phyloP scores from a whole-genome alignment of 2,888 invertebrate genomes.

The Diabrotica balteata region DNA sequence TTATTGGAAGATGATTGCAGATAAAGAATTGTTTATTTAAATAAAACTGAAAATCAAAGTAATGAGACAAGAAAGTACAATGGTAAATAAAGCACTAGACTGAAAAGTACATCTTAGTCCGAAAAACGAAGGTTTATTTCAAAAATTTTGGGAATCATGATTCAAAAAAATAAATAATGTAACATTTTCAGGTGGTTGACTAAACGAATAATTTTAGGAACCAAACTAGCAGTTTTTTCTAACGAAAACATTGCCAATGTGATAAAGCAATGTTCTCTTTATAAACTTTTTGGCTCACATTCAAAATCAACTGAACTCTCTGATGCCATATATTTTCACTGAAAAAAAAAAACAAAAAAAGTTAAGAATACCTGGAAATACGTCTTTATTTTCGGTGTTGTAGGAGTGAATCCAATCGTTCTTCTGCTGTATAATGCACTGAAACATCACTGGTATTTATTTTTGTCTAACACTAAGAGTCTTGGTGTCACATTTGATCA shows the following conservation, averaged over 20 bases:
- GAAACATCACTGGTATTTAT: slow-evolving; percentile 68
- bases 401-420: slow-evolving; percentile 77
- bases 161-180: too few relatives aligned
- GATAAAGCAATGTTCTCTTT: background rate
- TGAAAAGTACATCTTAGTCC: too few relatives aligned
- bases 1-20: too few relatives aligned
- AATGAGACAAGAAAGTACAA: too few relatives aligned
- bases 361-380: slow-evolving; percentile 70
- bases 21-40: too few relatives aligned
- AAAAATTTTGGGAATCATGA: too few relatives aligned
- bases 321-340: slow-evolving; percentile 1
- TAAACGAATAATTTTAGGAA: too few relatives aligned
- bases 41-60: too few relatives aligned
- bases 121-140: too few relatives aligned
- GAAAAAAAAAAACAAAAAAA: slow-evolving; percentile 7
- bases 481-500: slow-evolving; percentile 19
- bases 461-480: slow-evolving; percentile 17
- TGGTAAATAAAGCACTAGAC: too few relatives aligned
- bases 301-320: slow-evolving; percentile 12
- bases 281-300: slow-evolving; percentile 15
- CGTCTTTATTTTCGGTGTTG: slow-evolving; percentile 74
- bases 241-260: slow-evolving; percentile 12
- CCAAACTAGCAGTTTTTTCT: background rate
- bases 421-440: slow-evolving; percentile 83
- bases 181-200: too few relatives aligned